A percentile compares a stretch with the other conserved stretches of the same genome.
These are phyloP conservation scores for Oscheius myriophilus DNA, from an alignment of 2,888 invertebrate genomes.

Conservation along the genomic window DNA sequence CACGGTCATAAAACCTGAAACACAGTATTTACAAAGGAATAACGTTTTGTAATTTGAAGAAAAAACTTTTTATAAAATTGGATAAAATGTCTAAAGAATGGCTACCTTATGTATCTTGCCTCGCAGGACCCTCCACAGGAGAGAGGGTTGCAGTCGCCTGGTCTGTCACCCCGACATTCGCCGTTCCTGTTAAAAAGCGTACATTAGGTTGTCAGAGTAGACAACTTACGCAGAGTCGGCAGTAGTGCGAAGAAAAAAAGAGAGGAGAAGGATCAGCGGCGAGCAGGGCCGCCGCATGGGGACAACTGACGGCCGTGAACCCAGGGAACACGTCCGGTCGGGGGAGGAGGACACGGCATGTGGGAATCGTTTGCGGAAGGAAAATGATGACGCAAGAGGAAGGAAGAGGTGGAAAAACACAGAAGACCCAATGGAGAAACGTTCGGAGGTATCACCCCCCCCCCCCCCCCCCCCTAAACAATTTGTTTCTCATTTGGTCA, in stretches of 20 bases:
- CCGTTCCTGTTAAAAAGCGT: not conserved
- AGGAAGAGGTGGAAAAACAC: too few species aligned
- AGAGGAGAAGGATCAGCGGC: slow-evolving; percentile 11
- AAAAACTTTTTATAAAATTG: too few species aligned
- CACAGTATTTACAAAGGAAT: not conserved
- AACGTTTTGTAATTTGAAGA: not conserved
- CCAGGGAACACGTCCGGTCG: slow-evolving; percentile 8
- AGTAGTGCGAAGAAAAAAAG: slow-evolving; percentile 7
- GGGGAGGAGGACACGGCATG: not conserved
- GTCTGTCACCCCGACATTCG: slow-evolving; percentile 31
- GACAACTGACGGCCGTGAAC: slow-evolving; percentile 19
- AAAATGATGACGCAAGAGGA: too few species aligned
- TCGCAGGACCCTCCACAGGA: slow-evolving; percentile 48
- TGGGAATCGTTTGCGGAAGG: too few species aligned
- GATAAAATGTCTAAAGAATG: not conserved
- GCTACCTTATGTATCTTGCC: slow-evolving; percentile 44
- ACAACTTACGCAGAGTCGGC: slow-evolving; percentile 3
- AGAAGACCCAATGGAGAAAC: too few species aligned
- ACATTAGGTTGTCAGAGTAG: not conserved
- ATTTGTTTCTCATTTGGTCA: too few species aligned
- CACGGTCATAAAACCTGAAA: slow-evolving; percentile 43
- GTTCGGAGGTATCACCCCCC: too few species aligned
- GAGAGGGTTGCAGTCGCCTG: slow-evolving; percentile 48
- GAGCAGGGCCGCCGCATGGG: slow-evolving; percentile 22
- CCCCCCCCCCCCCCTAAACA: too few species aligned